Evolutionary conservation across 2,113 vertebrate genomes (phyloP).

Genomic region (Rhabdornis inornatus): DNA sequence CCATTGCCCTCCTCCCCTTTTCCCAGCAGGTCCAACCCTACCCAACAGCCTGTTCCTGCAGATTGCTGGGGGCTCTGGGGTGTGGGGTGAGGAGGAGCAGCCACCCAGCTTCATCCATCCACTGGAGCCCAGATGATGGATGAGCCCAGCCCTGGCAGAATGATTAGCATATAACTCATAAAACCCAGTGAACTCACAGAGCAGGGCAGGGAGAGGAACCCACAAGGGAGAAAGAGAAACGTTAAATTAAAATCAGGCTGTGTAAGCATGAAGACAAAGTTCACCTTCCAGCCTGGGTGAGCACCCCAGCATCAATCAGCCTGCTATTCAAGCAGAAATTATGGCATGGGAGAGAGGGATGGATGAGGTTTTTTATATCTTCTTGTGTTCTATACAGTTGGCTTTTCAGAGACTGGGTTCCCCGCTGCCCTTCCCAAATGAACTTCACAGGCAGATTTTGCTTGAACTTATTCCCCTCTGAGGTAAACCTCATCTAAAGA

Average conservation of each 20-base stretch:
- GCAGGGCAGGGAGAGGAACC: neutral
- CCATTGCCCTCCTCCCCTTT: neutral
- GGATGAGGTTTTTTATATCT: rapidly evolving
- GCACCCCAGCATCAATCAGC: constrained; percentile 4
- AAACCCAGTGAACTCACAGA: neutral
- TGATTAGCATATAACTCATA: constrained; percentile 23
- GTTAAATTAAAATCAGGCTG: constrained; percentile 33
- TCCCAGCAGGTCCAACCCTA: neutral
- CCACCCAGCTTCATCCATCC: neutral
- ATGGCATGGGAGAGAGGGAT: neutral
- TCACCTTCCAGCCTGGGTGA: constrained; percentile 14
- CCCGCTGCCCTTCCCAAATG: neutral
- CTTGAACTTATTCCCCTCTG: neutral
- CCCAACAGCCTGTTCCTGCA: neutral
- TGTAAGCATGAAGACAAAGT: neutral
- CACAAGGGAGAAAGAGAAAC: neutral
- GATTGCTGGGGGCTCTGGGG: neutral
- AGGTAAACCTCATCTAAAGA: neutral
- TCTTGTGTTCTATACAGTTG: neutral
- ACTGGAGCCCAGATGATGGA: neutral
- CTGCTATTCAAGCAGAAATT: neutral
- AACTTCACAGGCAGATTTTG: neutral
- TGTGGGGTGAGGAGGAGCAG: neutral
- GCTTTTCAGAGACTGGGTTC: neutral
- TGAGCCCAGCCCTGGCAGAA: neutral